Evolutionary conservation across 2,113 vertebrate genomes (phyloP).

Genomic region (Raphicerus campestris): DNA sequence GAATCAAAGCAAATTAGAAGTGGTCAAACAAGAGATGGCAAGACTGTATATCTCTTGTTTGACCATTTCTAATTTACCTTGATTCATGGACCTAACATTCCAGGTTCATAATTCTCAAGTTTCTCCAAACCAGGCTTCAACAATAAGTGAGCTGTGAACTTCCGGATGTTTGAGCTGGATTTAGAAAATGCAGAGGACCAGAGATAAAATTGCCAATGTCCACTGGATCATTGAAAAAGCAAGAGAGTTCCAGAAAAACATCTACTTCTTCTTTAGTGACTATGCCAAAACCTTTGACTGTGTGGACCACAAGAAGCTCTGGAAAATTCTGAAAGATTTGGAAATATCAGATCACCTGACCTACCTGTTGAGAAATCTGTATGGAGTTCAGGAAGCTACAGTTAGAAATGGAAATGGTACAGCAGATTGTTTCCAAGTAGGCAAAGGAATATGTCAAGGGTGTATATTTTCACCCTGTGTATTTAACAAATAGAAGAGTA

Average conservation of each 20-base stretch:
- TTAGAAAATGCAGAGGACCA: not conserved
- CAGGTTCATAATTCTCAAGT: not conserved
- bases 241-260: not conserved
- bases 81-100: too few relatives aligned
- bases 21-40: too few relatives aligned
- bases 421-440: not conserved
- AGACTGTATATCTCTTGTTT: too few relatives aligned
- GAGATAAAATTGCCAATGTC: not conserved
- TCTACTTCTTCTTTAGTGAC: not conserved
- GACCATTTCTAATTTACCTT: too few relatives aligned
- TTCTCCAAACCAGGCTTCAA: not conserved
- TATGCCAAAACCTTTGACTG: not conserved
- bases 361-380: not conserved
- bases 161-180: accelerated
- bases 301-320: not conserved
- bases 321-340: not conserved
- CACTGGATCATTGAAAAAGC: not conserved
- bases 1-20: too few relatives aligned
- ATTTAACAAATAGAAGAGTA: not conserved
- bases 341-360: not conserved
- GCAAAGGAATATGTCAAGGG: not conserved
- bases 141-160: not conserved
- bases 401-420: not conserved
- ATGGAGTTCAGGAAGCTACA: not conserved
- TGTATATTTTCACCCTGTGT: not conserved